Evolutionary conservation across 2,797 vertebrate species (phyloP), one percentile per base, ranked within the genome.

Genomic region (Tokudaia muenninki): DNA sequence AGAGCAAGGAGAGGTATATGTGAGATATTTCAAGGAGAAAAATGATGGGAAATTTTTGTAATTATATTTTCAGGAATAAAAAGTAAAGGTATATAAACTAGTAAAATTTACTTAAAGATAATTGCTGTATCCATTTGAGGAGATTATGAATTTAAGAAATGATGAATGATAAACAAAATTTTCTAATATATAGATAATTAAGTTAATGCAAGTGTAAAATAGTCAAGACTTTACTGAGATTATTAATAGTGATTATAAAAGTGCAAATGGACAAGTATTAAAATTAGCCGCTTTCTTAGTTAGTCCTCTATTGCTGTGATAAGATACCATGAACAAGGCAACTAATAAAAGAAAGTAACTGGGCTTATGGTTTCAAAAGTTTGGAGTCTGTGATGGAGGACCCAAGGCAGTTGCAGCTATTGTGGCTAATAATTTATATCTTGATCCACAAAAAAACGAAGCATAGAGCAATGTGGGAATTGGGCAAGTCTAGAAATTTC

Each of bases 241-340:
- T 83, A 90, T 93, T 31, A 83, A 44, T 34, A 59, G 5, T 65
- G 75, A 16, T 55, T 59, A 52, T 87, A 80, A 75, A 96, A 86
- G 24, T 44, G 12, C 12, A 77, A 37, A 89, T 47, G 92, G 55
- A 1, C 11, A 84, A 88, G 86, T 44, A 47, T 17, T 37, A 61
- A 61, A 26, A 41, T 83, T 6, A 61, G 24, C 3, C 44, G 14
- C 24, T 50, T 24, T 50, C 14, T 50, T 78, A 47, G 41, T 2
- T 77, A 78, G 24, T 14, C 26, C 14, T 78, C 75, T 78, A 50
- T 50, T 50, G 26, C 75, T 50, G 44, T 31, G 44, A 78, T 17
- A 4, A 78, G 75, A 16, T 16, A 31, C 44, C 13, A 8, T 50
- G 75, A 78, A 1, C 75, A 50, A 78, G 44, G 24, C 3, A 50